Conservation (phyloP, 1,140 invertebrate species). For the Eumeta japonica region DNA sequence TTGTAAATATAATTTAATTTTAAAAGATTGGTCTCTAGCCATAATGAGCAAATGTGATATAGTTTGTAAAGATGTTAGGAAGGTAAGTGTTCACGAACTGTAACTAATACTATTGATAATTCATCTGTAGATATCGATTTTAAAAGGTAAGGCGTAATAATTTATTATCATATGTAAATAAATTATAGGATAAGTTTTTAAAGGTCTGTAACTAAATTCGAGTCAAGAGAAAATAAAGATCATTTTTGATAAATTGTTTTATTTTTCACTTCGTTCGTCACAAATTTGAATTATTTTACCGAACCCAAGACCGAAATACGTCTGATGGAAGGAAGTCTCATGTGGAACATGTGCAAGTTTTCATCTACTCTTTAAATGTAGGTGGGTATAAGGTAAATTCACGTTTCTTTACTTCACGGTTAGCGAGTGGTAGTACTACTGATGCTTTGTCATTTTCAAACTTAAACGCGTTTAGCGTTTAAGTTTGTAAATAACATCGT, state of each 20-base stretch:
- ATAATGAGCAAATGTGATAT: constrained; percentile 50
- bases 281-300: too few relatives aligned
- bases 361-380: too few relatives aligned
- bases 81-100: constrained; percentile 37
- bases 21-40: neutral
- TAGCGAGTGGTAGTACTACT: too few relatives aligned
- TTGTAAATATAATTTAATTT: neutral
- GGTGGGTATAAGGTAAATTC: too few relatives aligned
- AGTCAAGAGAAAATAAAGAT: constrained; percentile 45
- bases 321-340: too few relatives aligned
- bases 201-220: constrained; percentile 50
- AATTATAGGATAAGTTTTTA: constrained; percentile 51
- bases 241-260: constrained; percentile 52
- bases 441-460: too few relatives aligned
- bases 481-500: too few relatives aligned
- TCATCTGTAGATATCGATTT: neutral
- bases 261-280: too few relatives aligned
- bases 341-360: too few relatives aligned
- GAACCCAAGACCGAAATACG: too few relatives aligned
- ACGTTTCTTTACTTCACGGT: too few relatives aligned
- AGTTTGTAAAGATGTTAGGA: constrained; percentile 52
- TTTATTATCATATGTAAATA: constrained; percentile 39
- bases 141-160: constrained; percentile 17
- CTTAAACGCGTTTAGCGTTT: too few relatives aligned
- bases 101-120: neutral